Base-by-base conservation (phyloP, 1,140 invertebrate genomes). In the Pemphigus obesinymphae region DNA sequence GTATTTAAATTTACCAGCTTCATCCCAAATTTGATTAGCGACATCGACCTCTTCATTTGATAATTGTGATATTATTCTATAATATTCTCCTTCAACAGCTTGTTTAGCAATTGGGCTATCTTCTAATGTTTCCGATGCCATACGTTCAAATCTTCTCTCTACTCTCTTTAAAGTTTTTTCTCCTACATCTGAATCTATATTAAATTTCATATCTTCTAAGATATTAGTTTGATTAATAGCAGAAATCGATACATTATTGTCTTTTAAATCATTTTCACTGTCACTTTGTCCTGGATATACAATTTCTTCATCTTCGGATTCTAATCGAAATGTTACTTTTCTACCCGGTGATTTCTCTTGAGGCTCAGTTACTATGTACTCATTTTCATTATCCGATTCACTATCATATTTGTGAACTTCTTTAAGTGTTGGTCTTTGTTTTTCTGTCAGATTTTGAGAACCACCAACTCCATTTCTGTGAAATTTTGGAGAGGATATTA, bases 61-160 rank as follows among this genome's bases (percentile, higher is more conserved):
- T 48, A 89, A 82, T 81, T 88, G 88, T 23, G 88, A 89, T 29
- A 88, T 86, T 81, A 89, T 85, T 82, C 83, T 86, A 83, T 89
- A 88, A 85, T 87, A 89, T 83, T 89, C 88, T 31, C 86, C 83
- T 84, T 88, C 87, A 0, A 85, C 85, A 26, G 86, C 82, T 61
- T 82, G 73, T 48, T 82, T 83, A 23, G 76, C 55, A 34, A 61
- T 83, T 17, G 81, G 61, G 43, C 82, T 83, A 55, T 84, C 82
- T 82, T 85, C 84, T 50, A 85, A 68, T 23, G 84, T 86, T 75
- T 89, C 86, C 15, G 89, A 89, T 82, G 89, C 89, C 87, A 91
- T 88, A 84, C 89, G 86, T 85, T 90, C 89, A 85, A 91, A 90
- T 85, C 89, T 89, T 73, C 88, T 86, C 84, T 90, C 90, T 61